Evolutionary conservation across 2,797 vertebrate species (phyloP).

Genomic region (Pseudocheirus occidentalis): DNA sequence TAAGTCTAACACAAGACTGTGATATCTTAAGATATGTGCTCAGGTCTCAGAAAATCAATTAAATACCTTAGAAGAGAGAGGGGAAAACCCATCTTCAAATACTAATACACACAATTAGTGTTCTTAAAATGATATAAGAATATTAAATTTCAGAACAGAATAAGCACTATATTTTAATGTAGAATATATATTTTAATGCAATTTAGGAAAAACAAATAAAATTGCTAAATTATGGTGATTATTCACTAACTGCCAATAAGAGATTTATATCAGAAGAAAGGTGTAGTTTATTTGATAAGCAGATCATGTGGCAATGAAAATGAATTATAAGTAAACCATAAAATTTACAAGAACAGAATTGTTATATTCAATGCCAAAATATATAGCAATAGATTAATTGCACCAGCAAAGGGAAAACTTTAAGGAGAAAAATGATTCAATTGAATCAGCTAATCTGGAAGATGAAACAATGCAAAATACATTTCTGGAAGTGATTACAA

Average conservation of each 20-base stretch:
- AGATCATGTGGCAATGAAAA: neutral
- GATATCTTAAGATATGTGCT: constrained; percentile 7
- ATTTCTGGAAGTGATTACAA: constrained; percentile 25
- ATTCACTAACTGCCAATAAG: constrained; percentile 37
- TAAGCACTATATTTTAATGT: neutral
- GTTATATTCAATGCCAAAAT: neutral
- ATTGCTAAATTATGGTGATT: neutral
- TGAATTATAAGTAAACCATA: neutral
- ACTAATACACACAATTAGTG: constrained; percentile 28
- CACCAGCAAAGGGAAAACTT: neutral
- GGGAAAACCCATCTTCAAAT: neutral
- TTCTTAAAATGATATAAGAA: constrained; percentile 27
- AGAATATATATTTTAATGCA: constrained; percentile 12
- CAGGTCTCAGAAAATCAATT: constrained; percentile 1
- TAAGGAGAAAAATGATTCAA: constrained; percentile 9
- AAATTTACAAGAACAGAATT: neutral
- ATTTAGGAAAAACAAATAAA: constrained; percentile 31
- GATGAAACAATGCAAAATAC: neutral
- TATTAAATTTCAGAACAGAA: constrained; percentile 1
- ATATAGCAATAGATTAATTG: neutral
- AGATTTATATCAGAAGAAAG: neutral
- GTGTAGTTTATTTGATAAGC: neutral
- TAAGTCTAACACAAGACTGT: neutral
- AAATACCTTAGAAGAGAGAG: constrained; percentile 13
- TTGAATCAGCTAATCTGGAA: neutral